These are phyloP conservation scores for Drosophila buzzatii DNA, from an alignment of 2,888 invertebrate genomes.

Conservation along the genomic window DNA sequence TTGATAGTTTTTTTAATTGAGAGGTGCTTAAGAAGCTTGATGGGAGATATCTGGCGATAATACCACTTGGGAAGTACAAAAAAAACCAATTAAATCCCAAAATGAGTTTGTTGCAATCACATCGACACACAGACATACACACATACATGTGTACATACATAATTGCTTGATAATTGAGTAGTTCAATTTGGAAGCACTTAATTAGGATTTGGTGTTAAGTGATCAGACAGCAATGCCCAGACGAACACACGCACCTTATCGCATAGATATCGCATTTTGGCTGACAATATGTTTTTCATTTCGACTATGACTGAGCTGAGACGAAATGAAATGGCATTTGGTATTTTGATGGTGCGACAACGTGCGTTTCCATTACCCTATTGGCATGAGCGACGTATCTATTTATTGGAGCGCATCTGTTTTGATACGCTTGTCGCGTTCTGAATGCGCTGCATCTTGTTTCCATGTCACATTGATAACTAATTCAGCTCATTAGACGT, in stretches of 20 bases:
- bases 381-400: conserved; percentile 19
- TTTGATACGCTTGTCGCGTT: conserved; percentile 49
- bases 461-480: conserved; percentile 43
- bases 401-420: conserved; percentile 52
- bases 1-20: conserved; percentile 1
- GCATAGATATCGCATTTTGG: conserved; percentile 21
- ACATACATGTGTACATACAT: neutral
- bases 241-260: conserved; percentile 15
- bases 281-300: conserved; percentile 17
- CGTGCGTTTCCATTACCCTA: conserved; percentile 37
- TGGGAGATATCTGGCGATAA: neutral
- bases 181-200: conserved; percentile 29
- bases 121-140: neutral
- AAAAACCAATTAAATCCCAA: neutral
- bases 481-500: conserved; percentile 59
- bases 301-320: conserved; percentile 5
- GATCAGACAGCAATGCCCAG: conserved; percentile 30
- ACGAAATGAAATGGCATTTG: conserved; percentile 2
- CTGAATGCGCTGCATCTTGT: conserved; percentile 36
- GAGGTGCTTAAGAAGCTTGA: conserved; percentile 10
- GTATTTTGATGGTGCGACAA: neutral
- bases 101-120: conserved; percentile 8
- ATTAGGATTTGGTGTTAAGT: conserved; percentile 35
- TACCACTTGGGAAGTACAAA: neutral
- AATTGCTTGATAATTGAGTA: conserved; percentile 50